These are phyloP conservation scores for Laspeyria flexula DNA, from an alignment of 2,888 invertebrate genomes.

Conservation along the genomic window DNA sequence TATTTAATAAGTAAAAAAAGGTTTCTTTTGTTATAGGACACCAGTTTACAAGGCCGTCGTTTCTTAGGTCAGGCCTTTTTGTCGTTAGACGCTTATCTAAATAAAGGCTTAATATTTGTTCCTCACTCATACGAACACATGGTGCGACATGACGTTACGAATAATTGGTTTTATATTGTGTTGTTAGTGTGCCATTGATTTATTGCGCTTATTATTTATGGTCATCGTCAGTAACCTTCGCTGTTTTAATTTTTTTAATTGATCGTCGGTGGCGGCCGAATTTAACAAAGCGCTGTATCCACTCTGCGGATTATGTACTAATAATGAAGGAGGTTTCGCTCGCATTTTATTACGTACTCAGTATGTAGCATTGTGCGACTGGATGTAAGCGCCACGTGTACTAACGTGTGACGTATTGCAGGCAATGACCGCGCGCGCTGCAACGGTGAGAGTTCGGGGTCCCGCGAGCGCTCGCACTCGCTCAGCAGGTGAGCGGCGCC, in stretches of 20 bases:
- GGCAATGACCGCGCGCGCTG: conserved; percentile 80
- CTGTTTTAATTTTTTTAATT: conserved; percentile 35
- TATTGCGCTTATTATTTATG: conserved; percentile 43
- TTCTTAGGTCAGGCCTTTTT: conserved; percentile 81
- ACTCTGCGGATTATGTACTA: conserved; percentile 8
- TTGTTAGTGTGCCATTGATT: conserved; percentile 49
- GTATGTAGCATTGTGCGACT: background rate
- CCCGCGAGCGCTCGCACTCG: conserved; percentile 86
- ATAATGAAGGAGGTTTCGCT: conserved; percentile 11
- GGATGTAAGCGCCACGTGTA: too few species aligned
- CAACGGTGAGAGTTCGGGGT: conserved; percentile 70
- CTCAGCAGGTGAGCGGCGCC: conserved; percentile 89
- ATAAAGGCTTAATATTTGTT: conserved; percentile 58
- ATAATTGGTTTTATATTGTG: conserved; percentile 66
- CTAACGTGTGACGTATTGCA: too few species aligned
- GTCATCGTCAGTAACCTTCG: conserved; percentile 36
- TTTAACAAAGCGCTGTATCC: conserved; percentile 5
- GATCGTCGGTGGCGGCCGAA: conserved; percentile 11
- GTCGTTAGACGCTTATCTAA: conserved; percentile 67
- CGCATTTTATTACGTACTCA: conserved; percentile 20
- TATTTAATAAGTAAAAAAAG: conserved; percentile 39
- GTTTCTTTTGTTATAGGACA: conserved; percentile 82
- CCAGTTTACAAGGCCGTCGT: conserved; percentile 83
- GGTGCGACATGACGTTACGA: conserved; percentile 63
- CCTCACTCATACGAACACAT: conserved; percentile 60